Conservation (phyloP, 2,888 invertebrate species). For the Andrena flavipes region DNA sequence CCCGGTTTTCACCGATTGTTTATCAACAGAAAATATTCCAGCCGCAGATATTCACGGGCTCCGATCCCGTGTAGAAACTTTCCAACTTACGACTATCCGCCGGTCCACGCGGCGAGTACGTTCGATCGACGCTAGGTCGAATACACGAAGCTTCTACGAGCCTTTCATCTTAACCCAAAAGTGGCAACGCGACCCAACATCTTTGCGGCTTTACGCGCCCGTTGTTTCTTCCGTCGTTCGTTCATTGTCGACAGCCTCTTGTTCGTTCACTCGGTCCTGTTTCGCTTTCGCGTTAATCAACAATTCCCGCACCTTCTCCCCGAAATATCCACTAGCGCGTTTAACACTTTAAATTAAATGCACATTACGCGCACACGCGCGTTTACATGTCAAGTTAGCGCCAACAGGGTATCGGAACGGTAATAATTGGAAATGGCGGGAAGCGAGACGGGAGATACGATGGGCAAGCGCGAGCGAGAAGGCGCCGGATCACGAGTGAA, state of each 20-base stretch:
- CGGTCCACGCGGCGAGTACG: background rate
- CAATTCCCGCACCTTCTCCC: no score
- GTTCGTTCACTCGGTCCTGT: no score
- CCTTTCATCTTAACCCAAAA: no score
- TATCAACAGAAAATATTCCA: constrained; percentile 71
- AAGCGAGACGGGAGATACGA: constrained; percentile 30
- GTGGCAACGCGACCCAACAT: no score
- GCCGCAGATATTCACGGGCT: background rate
- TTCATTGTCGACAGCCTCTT: no score
- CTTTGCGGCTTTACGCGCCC: no score
- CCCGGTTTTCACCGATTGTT: constrained; percentile 67
- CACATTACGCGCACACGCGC: background rate
- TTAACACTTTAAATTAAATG: background rate
- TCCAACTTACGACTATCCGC: background rate
- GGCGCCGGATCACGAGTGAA: background rate
- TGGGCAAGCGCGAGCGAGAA: background rate
- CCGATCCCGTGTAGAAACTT: background rate
- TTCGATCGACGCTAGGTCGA: background rate
- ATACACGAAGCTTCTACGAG: no score
- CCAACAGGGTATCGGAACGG: constrained; percentile 27
- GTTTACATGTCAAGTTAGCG: constrained; percentile 3
- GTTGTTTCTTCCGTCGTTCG: no score
- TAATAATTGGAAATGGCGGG: constrained; percentile 50
- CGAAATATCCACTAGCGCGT: background rate
- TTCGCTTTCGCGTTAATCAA: no score